phyloP scores from a whole-genome alignment of 2,888 invertebrate genomes.

The Lepeophtheirus nordmannii region DNA sequence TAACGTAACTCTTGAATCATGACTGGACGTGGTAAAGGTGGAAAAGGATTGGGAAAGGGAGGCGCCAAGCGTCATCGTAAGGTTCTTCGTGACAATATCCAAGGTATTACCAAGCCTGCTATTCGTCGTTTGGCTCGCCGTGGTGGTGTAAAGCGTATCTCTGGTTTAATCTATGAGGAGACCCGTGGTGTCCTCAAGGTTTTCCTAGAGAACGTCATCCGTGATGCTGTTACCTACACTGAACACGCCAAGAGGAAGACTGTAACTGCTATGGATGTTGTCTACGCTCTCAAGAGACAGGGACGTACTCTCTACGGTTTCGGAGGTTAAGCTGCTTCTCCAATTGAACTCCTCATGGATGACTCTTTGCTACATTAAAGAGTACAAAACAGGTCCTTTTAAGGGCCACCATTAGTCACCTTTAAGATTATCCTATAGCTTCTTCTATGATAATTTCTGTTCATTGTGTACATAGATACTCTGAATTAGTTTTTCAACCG shows the following conservation, averaged over 20 bases:
- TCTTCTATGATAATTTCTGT: too few species aligned
- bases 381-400: slow-evolving; percentile 18
- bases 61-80: slow-evolving; percentile 69
- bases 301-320: slow-evolving; percentile 66
- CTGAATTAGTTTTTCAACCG: too few species aligned
- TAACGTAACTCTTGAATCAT: slow-evolving; percentile 35
- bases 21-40: slow-evolving; percentile 65
- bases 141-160: slow-evolving; percentile 46
- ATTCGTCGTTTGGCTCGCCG: slow-evolving; percentile 55
- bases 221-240: slow-evolving; percentile 70
- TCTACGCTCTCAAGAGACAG: slow-evolving; percentile 67
- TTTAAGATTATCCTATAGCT: too few species aligned
- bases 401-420: neutral
- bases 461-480: too few species aligned
- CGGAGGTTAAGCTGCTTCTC: slow-evolving; percentile 41
- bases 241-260: slow-evolving; percentile 76
- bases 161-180: slow-evolving; percentile 62
- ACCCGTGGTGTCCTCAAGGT: slow-evolving; percentile 61
- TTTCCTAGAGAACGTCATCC: slow-evolving; percentile 65
- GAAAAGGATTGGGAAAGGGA: slow-evolving; percentile 60
- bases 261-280: slow-evolving; percentile 73
- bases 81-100: slow-evolving; percentile 59
- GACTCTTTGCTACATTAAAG: neutral
- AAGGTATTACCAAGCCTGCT: slow-evolving; percentile 60
- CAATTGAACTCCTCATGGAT: neutral